Conservation (phyloP, 2,888 invertebrate species). For the Lithophane ornitopus region DNA sequence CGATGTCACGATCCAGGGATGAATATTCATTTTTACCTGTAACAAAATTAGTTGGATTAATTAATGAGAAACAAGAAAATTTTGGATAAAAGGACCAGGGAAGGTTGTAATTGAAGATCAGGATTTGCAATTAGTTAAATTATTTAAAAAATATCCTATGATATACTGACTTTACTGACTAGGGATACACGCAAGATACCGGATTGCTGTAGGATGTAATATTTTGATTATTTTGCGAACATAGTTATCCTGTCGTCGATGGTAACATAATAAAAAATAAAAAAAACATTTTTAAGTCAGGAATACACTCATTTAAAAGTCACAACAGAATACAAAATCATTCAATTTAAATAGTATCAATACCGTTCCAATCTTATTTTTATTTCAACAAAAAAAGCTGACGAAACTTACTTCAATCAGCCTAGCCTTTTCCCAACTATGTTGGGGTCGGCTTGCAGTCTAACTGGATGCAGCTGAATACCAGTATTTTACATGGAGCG, state of each 20-base stretch:
- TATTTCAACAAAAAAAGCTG: background rate
- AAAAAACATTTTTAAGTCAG: no score
- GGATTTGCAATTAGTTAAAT: background rate
- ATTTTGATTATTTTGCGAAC: background rate
- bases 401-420: no score
- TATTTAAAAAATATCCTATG: background rate
- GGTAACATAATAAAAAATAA: background rate
- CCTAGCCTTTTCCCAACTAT: no score
- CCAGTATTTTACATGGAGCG: no score
- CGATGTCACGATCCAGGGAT: slow-evolving; percentile 29
- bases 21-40: slow-evolving; percentile 69
- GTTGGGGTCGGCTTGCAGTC: no score
- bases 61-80: slow-evolving; percentile 12
- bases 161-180: background rate
- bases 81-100: background rate
- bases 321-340: no score
- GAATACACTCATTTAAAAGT: no score
- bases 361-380: background rate
- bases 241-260: background rate
- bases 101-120: background rate
- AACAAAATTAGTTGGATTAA: slow-evolving; percentile 60
- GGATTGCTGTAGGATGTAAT: no score
- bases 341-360: no score
- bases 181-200: background rate
- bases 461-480: no score